phyloP scores from a whole-genome alignment of 2,113 vertebrate genomes.

The Amphiprion percula region DNA sequence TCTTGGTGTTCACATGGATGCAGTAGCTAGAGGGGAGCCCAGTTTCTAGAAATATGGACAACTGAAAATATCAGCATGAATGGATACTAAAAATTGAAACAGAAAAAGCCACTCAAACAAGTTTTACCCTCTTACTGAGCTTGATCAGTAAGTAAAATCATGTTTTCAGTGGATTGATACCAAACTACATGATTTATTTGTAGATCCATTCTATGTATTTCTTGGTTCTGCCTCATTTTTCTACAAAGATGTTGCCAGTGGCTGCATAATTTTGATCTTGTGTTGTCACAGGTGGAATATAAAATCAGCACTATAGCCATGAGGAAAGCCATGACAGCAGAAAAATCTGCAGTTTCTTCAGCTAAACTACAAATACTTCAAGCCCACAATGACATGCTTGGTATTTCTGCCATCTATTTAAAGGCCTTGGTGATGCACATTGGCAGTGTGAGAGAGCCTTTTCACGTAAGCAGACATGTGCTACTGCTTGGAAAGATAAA shows the following conservation, averaged over 20 bases:
- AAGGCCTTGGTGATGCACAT: slow-evolving; percentile 16
- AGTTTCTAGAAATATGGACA: too few relatives aligned
- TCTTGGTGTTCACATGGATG: too few relatives aligned
- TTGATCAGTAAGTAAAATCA: too few relatives aligned
- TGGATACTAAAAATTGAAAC: too few relatives aligned
- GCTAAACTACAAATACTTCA: slow-evolving; percentile 6
- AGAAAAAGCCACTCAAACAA: too few relatives aligned
- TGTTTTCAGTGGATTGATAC: too few relatives aligned
- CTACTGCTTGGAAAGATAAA: slow-evolving; percentile 25
- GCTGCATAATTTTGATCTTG: background rate
- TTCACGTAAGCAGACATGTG: slow-evolving; percentile 10
- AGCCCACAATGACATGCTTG: background rate
- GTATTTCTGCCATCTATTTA: slow-evolving; percentile 16
- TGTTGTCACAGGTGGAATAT: background rate
- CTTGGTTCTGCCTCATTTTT: too few relatives aligned
- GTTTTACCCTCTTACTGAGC: too few relatives aligned
- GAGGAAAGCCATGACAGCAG: background rate
- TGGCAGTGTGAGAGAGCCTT: slow-evolving; percentile 5
- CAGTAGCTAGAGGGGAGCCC: too few relatives aligned
- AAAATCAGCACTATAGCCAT: background rate
- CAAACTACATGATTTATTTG: slow-evolving; percentile 21
- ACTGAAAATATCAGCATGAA: too few relatives aligned
- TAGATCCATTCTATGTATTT: background rate
- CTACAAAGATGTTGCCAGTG: background rate
- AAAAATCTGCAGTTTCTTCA: background rate